Evolutionary conservation across 37 sponge, comb jelly and placozoan genomes (phyloP).

Genomic region (Diacarnus erythraeanus): DNA sequence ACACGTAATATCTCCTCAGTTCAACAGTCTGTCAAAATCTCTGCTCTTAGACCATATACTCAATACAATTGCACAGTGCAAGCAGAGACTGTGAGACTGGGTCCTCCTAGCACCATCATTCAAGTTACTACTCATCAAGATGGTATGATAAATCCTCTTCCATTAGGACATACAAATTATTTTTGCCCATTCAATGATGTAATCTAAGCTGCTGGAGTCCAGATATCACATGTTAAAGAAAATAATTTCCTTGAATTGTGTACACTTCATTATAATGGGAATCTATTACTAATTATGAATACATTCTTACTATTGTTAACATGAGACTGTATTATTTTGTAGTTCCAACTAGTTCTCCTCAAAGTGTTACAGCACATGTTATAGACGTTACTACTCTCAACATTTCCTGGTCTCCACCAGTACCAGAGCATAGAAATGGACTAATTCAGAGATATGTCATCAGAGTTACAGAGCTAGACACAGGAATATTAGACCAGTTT

Average conservation of each 20-base stretch:
- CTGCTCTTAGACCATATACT: slow-evolving; percentile 17
- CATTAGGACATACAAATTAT: too few relatives aligned
- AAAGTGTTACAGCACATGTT: not conserved
- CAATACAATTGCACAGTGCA: slow-evolving; percentile 22
- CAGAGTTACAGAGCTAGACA: slow-evolving; percentile 36
- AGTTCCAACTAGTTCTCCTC: slow-evolving; percentile 31
- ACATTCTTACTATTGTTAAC: too few relatives aligned
- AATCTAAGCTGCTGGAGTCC: too few relatives aligned
- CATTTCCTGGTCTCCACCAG: slow-evolving; percentile 24
- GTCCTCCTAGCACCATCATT: not conserved
- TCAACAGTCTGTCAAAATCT: not conserved
- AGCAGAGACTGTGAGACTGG: slow-evolving; percentile 3
- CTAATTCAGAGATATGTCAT: slow-evolving; percentile 25
- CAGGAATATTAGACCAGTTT: not conserved
- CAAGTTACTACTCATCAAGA: not conserved
- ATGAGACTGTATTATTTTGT: too few relatives aligned
- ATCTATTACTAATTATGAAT: too few relatives aligned
- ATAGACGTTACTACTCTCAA: not conserved
- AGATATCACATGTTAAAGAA: too few relatives aligned
- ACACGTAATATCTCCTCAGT: slow-evolving; percentile 1
- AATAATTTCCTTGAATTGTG: too few relatives aligned
- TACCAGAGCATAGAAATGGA: slow-evolving; percentile 14
- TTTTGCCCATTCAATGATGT: too few relatives aligned
- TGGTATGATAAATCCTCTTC: not conserved
- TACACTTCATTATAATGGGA: too few relatives aligned